A percentile compares a stretch with the other conserved stretches of the same genome.
These are phyloP conservation scores for Lasiurus cinereus DNA, from an alignment of 2,113 vertebrate genomes.

Conservation along the genomic window DNA sequence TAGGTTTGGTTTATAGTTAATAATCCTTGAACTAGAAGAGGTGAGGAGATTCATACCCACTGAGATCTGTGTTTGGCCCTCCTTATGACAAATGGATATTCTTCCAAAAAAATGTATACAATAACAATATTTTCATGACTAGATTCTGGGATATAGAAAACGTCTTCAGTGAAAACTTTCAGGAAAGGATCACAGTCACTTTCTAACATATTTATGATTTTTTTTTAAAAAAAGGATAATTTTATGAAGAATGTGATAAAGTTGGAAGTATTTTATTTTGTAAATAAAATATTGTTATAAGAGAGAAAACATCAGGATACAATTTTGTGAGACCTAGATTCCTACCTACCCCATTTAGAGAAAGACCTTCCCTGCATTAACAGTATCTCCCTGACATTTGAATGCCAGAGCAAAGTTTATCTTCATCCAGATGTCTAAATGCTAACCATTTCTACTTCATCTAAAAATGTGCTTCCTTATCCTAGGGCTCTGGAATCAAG, in stretches of 20 bases:
- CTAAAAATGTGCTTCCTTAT: neutral
- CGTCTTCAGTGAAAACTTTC: neutral
- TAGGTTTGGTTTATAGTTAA: neutral
- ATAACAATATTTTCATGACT: neutral
- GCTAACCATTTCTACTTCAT: neutral
- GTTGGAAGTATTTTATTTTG: conserved; percentile 17
- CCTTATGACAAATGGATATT: neutral
- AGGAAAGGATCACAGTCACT: neutral
- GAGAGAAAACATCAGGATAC: neutral
- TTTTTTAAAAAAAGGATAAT: neutral
- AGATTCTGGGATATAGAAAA: neutral
- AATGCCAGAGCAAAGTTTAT: neutral
- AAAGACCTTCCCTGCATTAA: neutral
- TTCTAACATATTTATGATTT: neutral
- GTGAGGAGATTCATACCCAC: neutral
- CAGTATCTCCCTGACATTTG: neutral
- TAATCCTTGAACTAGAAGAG: neutral
- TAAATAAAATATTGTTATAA: conserved; percentile 28
- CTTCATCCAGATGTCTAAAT: neutral
- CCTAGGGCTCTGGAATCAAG: neutral
- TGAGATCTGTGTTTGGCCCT: neutral
- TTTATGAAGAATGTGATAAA: conserved; percentile 41
- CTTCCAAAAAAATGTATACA: neutral
- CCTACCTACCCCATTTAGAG: neutral
- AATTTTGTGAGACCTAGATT: neutral